These are phyloP conservation scores for Urocitellus parryii DNA, from an alignment of 2,113 vertebrate species.

Conservation along the genomic window DNA sequence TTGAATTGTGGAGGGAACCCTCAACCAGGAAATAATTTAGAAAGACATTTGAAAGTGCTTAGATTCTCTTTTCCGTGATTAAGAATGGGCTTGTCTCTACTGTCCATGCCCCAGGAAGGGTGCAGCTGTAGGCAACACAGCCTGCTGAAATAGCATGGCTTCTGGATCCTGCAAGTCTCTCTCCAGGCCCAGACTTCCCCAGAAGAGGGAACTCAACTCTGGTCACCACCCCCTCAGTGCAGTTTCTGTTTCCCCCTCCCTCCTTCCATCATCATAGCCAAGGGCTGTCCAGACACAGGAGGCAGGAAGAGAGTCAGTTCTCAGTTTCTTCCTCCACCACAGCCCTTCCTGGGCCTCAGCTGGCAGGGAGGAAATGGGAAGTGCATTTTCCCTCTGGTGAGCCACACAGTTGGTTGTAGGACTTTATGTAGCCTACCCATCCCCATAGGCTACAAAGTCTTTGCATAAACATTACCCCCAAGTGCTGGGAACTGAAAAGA, in stretches of 20 bases:
- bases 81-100: neutral
- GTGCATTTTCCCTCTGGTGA: neutral
- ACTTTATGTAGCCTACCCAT: neutral
- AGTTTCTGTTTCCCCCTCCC: neutral
- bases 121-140: neutral
- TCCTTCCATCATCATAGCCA: neutral
- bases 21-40: neutral
- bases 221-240: accelerated
- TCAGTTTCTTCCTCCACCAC: neutral
- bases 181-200: neutral
- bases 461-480: neutral
- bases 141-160: neutral
- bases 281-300: neutral
- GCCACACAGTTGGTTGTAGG: neutral
- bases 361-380: neutral
- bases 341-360: neutral
- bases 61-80: neutral
- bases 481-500: neutral
- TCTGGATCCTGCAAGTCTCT: neutral
- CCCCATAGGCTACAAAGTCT: neutral
- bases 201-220: neutral
- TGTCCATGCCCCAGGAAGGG: neutral
- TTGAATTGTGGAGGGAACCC: neutral
- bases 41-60: neutral
- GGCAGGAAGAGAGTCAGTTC: neutral